Evolutionary conservation across 2,797 vertebrate genomes (phyloP).

Genomic region (Chrosomus eos): DNA sequence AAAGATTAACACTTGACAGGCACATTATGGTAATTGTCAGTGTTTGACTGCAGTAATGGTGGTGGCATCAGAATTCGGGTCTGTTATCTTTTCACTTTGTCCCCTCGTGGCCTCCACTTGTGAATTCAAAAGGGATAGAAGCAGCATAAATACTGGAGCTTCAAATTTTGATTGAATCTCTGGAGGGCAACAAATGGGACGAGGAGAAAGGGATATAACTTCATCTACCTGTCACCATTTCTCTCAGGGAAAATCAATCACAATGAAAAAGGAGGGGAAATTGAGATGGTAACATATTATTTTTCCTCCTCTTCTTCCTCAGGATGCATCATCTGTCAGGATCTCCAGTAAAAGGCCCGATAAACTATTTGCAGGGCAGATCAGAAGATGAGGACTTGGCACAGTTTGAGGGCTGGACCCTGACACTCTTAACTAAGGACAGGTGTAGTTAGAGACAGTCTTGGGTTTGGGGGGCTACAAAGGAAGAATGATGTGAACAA

Average conservation of each 20-base stretch:
- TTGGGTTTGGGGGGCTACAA: neutral
- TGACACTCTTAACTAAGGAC: neutral
- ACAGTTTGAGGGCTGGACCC: neutral
- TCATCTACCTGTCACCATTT: constrained; percentile 59
- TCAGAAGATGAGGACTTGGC: constrained; percentile 42
- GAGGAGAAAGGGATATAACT: constrained; percentile 56
- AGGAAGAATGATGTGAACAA: constrained; percentile 9
- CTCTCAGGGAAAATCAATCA: constrained; percentile 58
- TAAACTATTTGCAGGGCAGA: constrained; percentile 44
- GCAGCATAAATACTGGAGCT: constrained; percentile 53
- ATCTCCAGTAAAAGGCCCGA: constrained; percentile 25
- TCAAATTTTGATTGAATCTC: constrained; percentile 56
- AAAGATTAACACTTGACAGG: neutral
- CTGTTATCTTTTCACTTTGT: constrained; percentile 2
- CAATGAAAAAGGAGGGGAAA: constrained; percentile 51
- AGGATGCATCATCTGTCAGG: constrained; percentile 51
- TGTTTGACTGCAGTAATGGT: constrained; percentile 5
- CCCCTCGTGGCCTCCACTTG: constrained; percentile 24
- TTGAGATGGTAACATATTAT: constrained; percentile 50
- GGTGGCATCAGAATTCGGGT: neutral
- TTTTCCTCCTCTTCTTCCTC: neutral
- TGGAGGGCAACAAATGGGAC: constrained; percentile 47
- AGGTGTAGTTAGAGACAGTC: neutral
- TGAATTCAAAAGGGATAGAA: neutral
- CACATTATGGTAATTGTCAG: neutral